Conservation (phyloP, 2,113 vertebrate species). For the Micronycteris hirsuta region DNA sequence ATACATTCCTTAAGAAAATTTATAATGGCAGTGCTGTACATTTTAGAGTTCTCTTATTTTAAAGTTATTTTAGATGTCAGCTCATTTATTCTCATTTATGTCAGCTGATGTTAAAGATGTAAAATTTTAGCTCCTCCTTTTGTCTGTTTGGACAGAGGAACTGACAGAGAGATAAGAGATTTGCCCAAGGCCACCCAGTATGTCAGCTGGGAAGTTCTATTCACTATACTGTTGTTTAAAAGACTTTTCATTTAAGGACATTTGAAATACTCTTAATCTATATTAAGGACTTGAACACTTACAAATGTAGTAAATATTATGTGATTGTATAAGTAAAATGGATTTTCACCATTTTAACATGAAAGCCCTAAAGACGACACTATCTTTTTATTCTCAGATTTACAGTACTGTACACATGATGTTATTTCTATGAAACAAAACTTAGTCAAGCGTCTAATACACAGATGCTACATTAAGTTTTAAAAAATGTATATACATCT, state of each 20-base stretch:
- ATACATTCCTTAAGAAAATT: slow-evolving; percentile 3
- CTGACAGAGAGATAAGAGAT: not conserved
- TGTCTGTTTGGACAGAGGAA: not conserved
- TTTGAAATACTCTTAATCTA: not conserved
- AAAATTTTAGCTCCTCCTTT: not conserved
- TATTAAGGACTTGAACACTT: not conserved
- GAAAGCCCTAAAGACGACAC: not conserved
- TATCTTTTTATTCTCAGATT: slow-evolving; percentile 31
- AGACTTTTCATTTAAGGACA: not conserved
- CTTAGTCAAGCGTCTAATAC: not conserved
- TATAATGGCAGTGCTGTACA: not conserved
- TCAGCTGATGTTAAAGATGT: not conserved
- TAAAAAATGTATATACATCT: not conserved
- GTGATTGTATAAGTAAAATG: not conserved
- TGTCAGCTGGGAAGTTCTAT: not conserved
- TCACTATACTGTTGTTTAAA: not conserved
- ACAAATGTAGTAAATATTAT: not conserved
- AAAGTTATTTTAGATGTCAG: not conserved
- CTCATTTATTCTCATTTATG: not conserved
- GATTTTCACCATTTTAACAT: slow-evolving; percentile 4
- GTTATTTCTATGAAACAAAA: slow-evolving; percentile 5
- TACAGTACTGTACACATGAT: not conserved
- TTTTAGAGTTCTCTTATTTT: not conserved
- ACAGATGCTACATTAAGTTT: not conserved
- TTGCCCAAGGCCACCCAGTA: slow-evolving; percentile 13